Percentiles rank a stretch among this genome's conserved stretches.
Evolutionary conservation across 2,113 vertebrate genomes (phyloP).

Genomic region (Pimephales promelas): DNA sequence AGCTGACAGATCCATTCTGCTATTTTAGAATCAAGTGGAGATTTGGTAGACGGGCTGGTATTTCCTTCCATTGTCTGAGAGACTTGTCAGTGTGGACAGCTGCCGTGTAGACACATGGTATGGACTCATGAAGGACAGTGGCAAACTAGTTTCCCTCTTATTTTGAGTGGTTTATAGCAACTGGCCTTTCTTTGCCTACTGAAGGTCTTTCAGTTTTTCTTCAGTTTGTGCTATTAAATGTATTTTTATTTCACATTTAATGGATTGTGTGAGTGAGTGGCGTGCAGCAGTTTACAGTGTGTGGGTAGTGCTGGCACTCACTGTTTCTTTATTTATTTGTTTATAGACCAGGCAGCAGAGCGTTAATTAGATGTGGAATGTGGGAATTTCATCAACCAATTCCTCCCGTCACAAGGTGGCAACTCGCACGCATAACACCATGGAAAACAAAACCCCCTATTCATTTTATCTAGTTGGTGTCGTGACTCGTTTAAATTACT

Average conservation of each 20-base stretch:
- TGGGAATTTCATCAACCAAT: slow-evolving; percentile 21
- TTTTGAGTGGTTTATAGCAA: slow-evolving; percentile 23
- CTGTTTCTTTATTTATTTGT: slow-evolving; percentile 16
- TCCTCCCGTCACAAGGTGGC: not conserved
- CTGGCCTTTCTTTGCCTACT: not conserved
- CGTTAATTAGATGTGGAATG: slow-evolving; percentile 45
- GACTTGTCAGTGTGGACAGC: slow-evolving; percentile 12
- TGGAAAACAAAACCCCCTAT: too few species aligned
- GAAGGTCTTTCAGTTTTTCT: slow-evolving; percentile 7
- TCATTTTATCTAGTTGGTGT: not conserved
- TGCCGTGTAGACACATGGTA: slow-evolving; percentile 7
- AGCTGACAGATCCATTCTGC: slow-evolving; percentile 25
- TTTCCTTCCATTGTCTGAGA: slow-evolving; percentile 51
- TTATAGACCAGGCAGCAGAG: slow-evolving; percentile 19
- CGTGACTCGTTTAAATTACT: not conserved
- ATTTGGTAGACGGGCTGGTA: slow-evolving; percentile 22
- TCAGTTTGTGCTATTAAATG: slow-evolving; percentile 4
- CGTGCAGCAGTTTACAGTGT: slow-evolving; percentile 21
- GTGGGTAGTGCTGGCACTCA: not conserved
- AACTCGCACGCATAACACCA: not conserved
- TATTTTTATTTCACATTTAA: slow-evolving; percentile 24
- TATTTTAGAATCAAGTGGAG: slow-evolving; percentile 22
- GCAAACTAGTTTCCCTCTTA: slow-evolving; percentile 17
- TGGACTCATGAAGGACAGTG: not conserved
- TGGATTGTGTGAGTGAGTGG: slow-evolving; percentile 23